Evolutionary conservation across 2,113 vertebrate genomes (phyloP).

Genomic region (Aldabrachelys gigantea): DNA sequence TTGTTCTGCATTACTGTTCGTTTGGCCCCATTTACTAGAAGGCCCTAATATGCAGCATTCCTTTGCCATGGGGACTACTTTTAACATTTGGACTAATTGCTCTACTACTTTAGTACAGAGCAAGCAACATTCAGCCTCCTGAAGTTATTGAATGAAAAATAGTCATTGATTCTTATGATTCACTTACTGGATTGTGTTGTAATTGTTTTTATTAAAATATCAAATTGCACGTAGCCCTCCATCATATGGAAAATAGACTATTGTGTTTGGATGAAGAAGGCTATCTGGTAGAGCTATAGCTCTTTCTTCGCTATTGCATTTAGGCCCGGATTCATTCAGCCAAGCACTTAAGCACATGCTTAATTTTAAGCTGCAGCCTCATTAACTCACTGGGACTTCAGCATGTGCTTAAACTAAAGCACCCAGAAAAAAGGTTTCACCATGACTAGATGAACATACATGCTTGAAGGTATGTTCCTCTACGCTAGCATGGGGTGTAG

Average conservation of each 20-base stretch:
- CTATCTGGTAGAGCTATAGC: fast-evolving
- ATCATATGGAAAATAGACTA: fast-evolving
- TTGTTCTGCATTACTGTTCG: background rate
- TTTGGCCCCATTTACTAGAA: background rate
- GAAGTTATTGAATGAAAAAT: fast-evolving
- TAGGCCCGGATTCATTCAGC: background rate
- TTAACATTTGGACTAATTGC: fast-evolving
- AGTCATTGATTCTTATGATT: background rate
- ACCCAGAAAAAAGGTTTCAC: background rate
- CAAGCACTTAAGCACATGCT: fast-evolving
- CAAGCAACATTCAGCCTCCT: fast-evolving
- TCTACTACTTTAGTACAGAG: fast-evolving
- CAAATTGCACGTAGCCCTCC: background rate
- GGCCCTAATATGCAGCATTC: fast-evolving
- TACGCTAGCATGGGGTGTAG: background rate
- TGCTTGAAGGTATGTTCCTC: background rate
- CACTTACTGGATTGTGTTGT: background rate
- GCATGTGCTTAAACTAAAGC: fast-evolving
- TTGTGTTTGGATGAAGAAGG: background rate
- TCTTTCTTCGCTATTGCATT: background rate
- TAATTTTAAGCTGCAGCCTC: fast-evolving
- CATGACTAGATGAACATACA: too few relatives aligned
- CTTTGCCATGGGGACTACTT: background rate
- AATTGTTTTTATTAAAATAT: background rate
- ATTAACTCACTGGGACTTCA: fast-evolving